A percentile compares a stretch with the other conserved stretches of the same genome.
Conservation (phyloP, 2,113 vertebrate species). For the Myodes glareolus region DNA sequence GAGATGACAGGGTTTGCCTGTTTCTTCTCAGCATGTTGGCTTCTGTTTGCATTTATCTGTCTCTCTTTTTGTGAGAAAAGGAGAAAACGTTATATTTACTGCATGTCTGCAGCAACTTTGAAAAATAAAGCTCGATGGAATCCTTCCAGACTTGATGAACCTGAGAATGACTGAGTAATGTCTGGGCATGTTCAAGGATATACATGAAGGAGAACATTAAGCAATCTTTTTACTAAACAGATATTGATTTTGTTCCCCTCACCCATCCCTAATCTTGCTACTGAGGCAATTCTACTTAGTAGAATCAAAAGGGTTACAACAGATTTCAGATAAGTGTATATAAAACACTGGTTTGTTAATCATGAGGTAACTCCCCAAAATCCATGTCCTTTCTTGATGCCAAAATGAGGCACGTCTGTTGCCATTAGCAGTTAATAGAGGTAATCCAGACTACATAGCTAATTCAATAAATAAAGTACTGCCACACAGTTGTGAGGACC, state of each 20-base stretch:
- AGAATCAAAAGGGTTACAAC: background rate
- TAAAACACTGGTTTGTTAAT: background rate
- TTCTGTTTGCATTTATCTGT: background rate
- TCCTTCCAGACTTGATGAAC: background rate
- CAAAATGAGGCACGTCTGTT: background rate
- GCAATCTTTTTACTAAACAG: background rate
- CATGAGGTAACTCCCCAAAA: background rate
- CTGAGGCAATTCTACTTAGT: background rate
- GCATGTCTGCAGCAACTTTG: background rate
- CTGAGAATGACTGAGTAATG: background rate
- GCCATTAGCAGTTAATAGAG: background rate
- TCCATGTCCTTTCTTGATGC: background rate
- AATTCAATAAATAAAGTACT: background rate
- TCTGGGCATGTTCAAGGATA: background rate
- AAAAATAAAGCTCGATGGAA: slow-evolving; percentile 4
- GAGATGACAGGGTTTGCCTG: background rate
- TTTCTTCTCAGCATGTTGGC: background rate
- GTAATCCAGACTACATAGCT: background rate
- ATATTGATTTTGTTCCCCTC: background rate
- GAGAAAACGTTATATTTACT: background rate
- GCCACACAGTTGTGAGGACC: background rate
- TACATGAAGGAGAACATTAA: background rate
- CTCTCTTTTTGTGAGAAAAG: slow-evolving; percentile 31
- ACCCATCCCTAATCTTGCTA: background rate
- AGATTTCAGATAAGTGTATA: background rate